A percentile compares a stretch with the other conserved stretches of the same genome.
Conservation (phyloP, 2,113 vertebrate species). For the Halichoeres trimaculatus region DNA sequence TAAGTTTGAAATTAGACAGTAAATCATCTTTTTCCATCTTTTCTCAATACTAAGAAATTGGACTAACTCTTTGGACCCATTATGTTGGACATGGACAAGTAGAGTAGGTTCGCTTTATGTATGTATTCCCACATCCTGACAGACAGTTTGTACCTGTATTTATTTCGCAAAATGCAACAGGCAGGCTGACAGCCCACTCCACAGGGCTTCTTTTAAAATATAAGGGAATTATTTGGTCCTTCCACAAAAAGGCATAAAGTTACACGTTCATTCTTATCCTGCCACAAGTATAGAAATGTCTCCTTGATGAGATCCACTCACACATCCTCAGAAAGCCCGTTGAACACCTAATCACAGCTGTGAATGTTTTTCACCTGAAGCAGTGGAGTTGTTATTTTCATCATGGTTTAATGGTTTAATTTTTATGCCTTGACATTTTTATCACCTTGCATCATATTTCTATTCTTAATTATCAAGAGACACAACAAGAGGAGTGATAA, state of each 20-base stretch:
- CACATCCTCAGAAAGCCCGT: constrained; percentile 20
- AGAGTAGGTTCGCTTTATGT: too few relatives aligned
- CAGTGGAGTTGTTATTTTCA: constrained; percentile 19
- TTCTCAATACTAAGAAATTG: constrained; percentile 41
- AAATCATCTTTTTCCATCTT: constrained; percentile 13
- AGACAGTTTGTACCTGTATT: constrained; percentile 41
- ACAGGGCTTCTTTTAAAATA: constrained; percentile 27
- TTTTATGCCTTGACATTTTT: constrained; percentile 6
- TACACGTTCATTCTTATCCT: constrained; percentile 45
- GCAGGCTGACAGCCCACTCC: constrained; percentile 25
- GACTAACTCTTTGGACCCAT: constrained; percentile 44
- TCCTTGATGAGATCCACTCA: constrained; percentile 22
- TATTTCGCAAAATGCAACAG: constrained; percentile 17
- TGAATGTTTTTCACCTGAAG: constrained; percentile 6
- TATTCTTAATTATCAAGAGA: too few relatives aligned
- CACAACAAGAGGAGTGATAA: constrained; percentile 1
- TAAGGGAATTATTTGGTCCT: constrained; percentile 40
- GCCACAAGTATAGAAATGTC: background rate
- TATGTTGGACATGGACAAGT: too few relatives aligned
- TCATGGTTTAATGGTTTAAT: background rate
- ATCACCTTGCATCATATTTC: background rate
- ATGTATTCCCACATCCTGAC: constrained; percentile 31
- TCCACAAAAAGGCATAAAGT: constrained; percentile 20
- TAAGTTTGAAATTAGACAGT: background rate
- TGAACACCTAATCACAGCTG: constrained; percentile 24